Conservation (phyloP, 1,140 invertebrate genomes). For the Thaumetopoea pityocampa region DNA sequence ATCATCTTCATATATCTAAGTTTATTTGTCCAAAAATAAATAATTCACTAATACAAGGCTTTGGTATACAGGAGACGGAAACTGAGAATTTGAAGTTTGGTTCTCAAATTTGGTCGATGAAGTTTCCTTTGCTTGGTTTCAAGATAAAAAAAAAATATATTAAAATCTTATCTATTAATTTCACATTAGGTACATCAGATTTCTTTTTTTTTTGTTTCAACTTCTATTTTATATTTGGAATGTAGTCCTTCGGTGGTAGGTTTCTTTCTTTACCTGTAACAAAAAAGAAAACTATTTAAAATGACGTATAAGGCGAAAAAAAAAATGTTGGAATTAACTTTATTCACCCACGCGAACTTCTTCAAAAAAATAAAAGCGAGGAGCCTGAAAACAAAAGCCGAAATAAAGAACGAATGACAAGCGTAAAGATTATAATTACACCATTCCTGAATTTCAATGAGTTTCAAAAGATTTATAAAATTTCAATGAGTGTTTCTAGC, state of each 20-base stretch:
- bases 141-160: neutral
- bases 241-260: slow-evolving; percentile 35
- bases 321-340: too few species aligned
- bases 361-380: too few species aligned
- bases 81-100: slow-evolving; percentile 25
- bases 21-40: slow-evolving; percentile 9
- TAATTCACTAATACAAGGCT: slow-evolving; percentile 18
- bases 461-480: too few species aligned
- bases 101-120: slow-evolving; percentile 39
- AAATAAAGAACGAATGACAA: too few species aligned
- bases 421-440: too few species aligned
- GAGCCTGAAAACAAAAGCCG: too few species aligned
- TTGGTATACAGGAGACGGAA: slow-evolving; percentile 37
- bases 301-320: too few species aligned
- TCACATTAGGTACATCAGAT: slow-evolving; percentile 21
- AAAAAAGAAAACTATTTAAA: slow-evolving; percentile 25
- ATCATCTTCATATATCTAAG: slow-evolving; percentile 74
- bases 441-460: too few species aligned
- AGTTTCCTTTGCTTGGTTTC: slow-evolving; percentile 1
- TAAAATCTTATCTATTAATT: slow-evolving; percentile 14
- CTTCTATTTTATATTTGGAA: slow-evolving; percentile 28
- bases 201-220: slow-evolving; percentile 7
- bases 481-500: too few species aligned
- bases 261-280: slow-evolving; percentile 35
- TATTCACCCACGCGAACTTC: too few species aligned